These are phyloP conservation scores for Cottus gobio DNA, from an alignment of 2,113 vertebrate species.

Conservation along the genomic window DNA sequence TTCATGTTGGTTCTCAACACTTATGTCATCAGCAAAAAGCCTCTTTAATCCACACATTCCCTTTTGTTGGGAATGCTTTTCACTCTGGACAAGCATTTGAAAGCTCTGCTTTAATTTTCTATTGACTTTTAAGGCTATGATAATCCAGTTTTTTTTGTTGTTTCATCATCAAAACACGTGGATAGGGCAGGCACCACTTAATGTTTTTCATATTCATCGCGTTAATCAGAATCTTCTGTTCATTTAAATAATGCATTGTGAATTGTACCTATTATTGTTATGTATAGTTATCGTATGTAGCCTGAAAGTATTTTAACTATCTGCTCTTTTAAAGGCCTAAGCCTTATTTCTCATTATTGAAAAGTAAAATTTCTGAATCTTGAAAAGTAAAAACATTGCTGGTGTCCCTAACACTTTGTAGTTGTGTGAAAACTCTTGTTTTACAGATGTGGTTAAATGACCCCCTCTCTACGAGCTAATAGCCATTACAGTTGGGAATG, in stretches of 20 bases:
- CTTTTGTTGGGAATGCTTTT: not conserved
- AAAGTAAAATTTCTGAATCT: constrained; percentile 24
- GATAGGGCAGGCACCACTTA: constrained; percentile 74
- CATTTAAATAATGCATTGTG: not conserved
- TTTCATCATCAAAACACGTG: constrained; percentile 33
- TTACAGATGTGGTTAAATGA: constrained; percentile 78
- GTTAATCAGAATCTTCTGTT: constrained; percentile 27
- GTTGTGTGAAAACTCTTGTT: constrained; percentile 78
- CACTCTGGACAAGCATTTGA: not conserved
- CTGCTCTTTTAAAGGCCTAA: constrained; percentile 10
- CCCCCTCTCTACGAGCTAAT: constrained; percentile 63
- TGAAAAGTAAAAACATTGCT: constrained; percentile 50
- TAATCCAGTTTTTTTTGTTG: not conserved
- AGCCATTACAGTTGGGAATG: constrained; percentile 70
- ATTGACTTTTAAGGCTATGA: not conserved
- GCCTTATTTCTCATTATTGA: not conserved
- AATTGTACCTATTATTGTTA: not conserved
- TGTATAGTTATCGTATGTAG: constrained; percentile 3
- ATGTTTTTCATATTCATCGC: not conserved
- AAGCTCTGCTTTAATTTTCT: not conserved
- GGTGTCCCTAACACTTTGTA: constrained; percentile 70
- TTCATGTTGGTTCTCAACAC: too few species aligned
- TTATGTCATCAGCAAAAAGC: not conserved
- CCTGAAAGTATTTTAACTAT: not conserved
- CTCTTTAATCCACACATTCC: not conserved